phyloP scores from a whole-genome alignment of 2,113 vertebrate genomes.

The Nerophis ophidion region DNA sequence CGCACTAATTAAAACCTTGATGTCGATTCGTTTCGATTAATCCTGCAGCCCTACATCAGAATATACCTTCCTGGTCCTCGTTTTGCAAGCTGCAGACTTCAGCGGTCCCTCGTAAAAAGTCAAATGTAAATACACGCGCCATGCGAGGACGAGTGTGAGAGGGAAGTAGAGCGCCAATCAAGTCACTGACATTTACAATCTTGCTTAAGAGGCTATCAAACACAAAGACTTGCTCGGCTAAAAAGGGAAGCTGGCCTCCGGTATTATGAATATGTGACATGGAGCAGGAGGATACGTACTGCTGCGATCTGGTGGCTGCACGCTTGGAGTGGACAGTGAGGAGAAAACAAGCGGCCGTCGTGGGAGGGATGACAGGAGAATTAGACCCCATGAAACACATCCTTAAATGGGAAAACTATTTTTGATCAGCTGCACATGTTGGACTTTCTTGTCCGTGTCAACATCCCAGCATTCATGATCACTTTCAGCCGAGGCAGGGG shows the following conservation, averaged over 20 bases:
- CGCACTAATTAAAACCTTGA: no score
- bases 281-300: slow-evolving; percentile 19
- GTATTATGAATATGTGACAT: no score
- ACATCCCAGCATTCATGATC: slow-evolving; percentile 4
- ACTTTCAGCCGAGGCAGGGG: no score
- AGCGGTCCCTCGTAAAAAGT: slow-evolving; percentile 42
- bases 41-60: neutral
- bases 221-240: no score
- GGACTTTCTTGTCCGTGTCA: slow-evolving; percentile 17
- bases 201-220: slow-evolving; percentile 11
- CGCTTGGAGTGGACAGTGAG: slow-evolving; percentile 33
- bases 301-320: slow-evolving; percentile 25
- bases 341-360: slow-evolving; percentile 13
- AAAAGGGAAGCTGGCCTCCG: no score
- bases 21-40: neutral
- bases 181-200: neutral
- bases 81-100: slow-evolving; percentile 51
- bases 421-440: slow-evolving; percentile 56
- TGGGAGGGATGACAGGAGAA: slow-evolving; percentile 21
- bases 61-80: slow-evolving; percentile 31
- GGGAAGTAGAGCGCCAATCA: neutral
- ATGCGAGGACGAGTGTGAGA: slow-evolving; percentile 16
- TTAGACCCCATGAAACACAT: slow-evolving; percentile 57
- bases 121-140: slow-evolving; percentile 47
- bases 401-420: slow-evolving; percentile 85